Base-by-base conservation (phyloP, 2,888 invertebrate species). In the Glyphotaelius pellucidus region DNA sequence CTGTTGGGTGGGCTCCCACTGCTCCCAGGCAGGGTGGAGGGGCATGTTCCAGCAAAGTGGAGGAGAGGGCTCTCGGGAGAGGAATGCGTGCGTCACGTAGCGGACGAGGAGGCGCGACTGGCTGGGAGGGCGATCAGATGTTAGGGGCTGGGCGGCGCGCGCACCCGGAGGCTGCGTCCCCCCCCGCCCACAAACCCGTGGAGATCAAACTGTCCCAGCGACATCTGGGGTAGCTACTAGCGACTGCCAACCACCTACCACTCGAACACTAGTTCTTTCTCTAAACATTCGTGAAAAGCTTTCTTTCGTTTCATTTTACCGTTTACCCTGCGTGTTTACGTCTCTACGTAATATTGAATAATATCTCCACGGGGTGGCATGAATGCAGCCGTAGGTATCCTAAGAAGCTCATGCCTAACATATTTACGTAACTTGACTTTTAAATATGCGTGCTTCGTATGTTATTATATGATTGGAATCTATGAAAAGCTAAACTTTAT, bases 61-160 rank as follows among this genome's bases (percentile, higher is more conserved):
- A 67, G 67, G 67, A 67, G 67, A 80, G 89, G 83, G 67, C 32
- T 52, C 42, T 32, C 91, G 93, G 90, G 90, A 94, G 93, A 92
- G 92, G 94, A 94, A 93, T 32, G 91, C 91, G 91, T 89, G 94
- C 94, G 94, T 94, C 94, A 95, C 95, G 81, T 38, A 52, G 42
- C 86, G 67, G 67, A 32, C 86, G 35, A 89, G 92, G 91, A 89
- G 90, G 91, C 90, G 87, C 67, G 90, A 84, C 90, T 92, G 89
- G 35, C 90, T 67, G 80, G 38, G 87, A 88, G 38, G 47, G 89
- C 89, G 90, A 91, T 90, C 92, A 92, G 90, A 90, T 92, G 91
- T 91, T 91, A 80, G 83, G 87, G 89, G 91, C 80, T 81, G 80
- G 85, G 85, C 84, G 94, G 94, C 94, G 93, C 94, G 94, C 94